These are phyloP conservation scores for Philereme transversata DNA, from an alignment of 2,888 invertebrate genomes.

Conservation along the genomic window DNA sequence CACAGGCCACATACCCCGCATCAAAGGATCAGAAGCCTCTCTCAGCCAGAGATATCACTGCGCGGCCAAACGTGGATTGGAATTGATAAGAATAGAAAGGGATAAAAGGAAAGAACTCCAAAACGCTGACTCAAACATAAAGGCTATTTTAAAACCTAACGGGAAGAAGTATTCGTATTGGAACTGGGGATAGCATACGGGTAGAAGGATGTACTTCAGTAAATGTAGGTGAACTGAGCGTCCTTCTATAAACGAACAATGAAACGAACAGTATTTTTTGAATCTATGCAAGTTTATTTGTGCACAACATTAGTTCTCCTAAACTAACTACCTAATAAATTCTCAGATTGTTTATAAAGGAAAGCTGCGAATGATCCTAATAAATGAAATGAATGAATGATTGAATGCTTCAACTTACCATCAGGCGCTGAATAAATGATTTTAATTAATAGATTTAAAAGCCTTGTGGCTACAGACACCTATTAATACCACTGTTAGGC, in stretches of 20 bases:
- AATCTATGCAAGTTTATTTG: background rate
- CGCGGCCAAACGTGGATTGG: constrained; percentile 86
- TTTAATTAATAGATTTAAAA: too few relatives aligned
- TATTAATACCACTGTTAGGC: too few relatives aligned
- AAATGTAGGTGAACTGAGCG: constrained; percentile 74
- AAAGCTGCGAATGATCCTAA: too few relatives aligned
- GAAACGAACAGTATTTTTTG: constrained; percentile 50
- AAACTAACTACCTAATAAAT: background rate
- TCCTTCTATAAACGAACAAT: constrained; percentile 66
- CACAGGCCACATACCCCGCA: constrained; percentile 88
- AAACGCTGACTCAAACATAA: constrained; percentile 67
- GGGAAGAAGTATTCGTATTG: constrained; percentile 76
- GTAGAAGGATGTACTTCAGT: constrained; percentile 80
- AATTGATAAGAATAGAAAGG: constrained; percentile 83
- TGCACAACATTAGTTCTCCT: background rate
- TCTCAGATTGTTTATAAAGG: background rate
- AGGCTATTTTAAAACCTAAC: constrained; percentile 67
- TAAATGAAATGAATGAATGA: too few relatives aligned
- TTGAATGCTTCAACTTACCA: too few relatives aligned
- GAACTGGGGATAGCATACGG: constrained; percentile 84
- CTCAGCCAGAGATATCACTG: constrained; percentile 88
- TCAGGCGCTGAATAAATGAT: too few relatives aligned
- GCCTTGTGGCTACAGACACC: too few relatives aligned
- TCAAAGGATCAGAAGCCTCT: constrained; percentile 86
- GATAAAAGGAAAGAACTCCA: constrained; percentile 74